Evolutionary conservation across 2,888 invertebrate genomes (phyloP), one percentile per base, ranked within the genome.

Genomic region (Lysandra bellargus): DNA sequence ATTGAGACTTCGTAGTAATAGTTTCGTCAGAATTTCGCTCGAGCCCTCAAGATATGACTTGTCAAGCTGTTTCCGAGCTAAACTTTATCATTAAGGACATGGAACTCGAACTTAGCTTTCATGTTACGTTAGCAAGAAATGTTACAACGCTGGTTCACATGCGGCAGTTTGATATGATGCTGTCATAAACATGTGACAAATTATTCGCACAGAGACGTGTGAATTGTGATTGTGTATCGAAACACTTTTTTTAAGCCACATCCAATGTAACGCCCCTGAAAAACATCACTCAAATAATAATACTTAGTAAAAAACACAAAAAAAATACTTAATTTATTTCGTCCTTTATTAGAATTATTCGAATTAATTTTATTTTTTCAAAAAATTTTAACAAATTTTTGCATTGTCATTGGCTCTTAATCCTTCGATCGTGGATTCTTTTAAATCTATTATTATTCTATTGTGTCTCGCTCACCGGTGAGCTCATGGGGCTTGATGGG

Each of bases 61-160:
- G 75, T 30, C 49, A 49, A 23, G 49, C 75, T 49, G 49, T 37
- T 30, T 23, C 49, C 75, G 44, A 75, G 49, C 30, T 49, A 30
- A 75, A 75, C 75, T 75, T 75, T 75, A 75, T 49, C 75, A 75
- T 49, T 75, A 75, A 49, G 75, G 75, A 75, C 75, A 75, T 49
- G 75, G 12, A 75, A 75, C 49, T 12, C 12, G 1, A 44, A 75
- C 75, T 44, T 49, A 12, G 49, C 75, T 75, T 75, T 75, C 44
- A 44, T 49, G 44, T 30, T 30, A 75, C 7, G 30, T 14, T 49
- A 49, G 49, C 75, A 75, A 44, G 75, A 75, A 75, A 75, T 49
- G 33, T 17, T 14, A 37, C 4, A 5, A 49, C n/a, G 49, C 30
- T 49, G 4, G 12, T 74, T 73, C 17, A 40, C 73, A 40, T 33